Conservation (phyloP, 1,140 invertebrate genomes). For the Brachionus rubens region DNA sequence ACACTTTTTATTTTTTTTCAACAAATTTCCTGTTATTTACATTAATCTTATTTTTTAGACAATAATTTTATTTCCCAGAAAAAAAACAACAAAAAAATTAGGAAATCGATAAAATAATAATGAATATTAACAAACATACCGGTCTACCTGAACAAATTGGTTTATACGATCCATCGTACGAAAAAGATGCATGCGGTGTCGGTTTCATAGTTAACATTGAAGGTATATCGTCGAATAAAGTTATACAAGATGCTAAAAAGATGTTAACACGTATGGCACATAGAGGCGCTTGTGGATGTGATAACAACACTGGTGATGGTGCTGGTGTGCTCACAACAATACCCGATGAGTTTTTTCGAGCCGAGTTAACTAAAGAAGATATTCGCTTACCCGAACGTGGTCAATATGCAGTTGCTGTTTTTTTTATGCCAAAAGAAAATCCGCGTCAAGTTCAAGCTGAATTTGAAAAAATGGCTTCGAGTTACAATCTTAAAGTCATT, state of each 20-base stretch:
- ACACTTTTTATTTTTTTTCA: background rate
- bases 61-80: background rate
- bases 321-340: conserved; percentile 92
- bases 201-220: conserved; percentile 97
- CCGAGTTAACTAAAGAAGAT: conserved; percentile 66
- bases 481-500: conserved; percentile 75
- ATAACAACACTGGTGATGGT: conserved; percentile 97
- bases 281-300: conserved; percentile 93
- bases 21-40: too few relatives aligned
- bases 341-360: conserved; percentile 84
- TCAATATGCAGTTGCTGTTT: conserved; percentile 49
- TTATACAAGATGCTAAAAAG: conserved; percentile 85
- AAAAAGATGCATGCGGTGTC: conserved; percentile 94
- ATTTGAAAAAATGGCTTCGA: conserved; percentile 75
- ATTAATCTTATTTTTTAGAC: too few relatives aligned
- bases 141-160: conserved; percentile 68
- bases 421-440: conserved; percentile 82
- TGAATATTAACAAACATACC: conserved; percentile 31
- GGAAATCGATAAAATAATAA: conserved; percentile 36
- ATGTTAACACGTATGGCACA: conserved; percentile 95
- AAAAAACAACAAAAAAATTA: background rate
- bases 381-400: background rate
- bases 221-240: conserved; percentile 86
- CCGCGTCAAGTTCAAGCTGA: conserved; percentile 74
- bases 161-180: conserved; percentile 86